A percentile compares a stretch with the other conserved stretches of the same genome.
Conservation (phyloP, 2,888 invertebrate genomes). For the Clistopyga incitator region DNA sequence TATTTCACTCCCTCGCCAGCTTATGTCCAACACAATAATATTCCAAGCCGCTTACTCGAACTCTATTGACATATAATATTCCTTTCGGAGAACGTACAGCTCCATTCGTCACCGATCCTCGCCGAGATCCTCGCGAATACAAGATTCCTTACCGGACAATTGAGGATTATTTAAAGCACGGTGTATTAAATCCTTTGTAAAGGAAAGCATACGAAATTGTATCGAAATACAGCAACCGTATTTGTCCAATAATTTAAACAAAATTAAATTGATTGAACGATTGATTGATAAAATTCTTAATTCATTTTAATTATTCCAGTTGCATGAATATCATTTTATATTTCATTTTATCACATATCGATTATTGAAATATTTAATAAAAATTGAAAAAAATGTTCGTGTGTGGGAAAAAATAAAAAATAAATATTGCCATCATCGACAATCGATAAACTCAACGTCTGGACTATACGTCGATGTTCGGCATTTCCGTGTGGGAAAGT, state of each 20-base stretch:
- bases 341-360: too few species aligned
- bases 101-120: constrained; percentile 68
- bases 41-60: constrained; percentile 75
- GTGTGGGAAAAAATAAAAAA: background rate
- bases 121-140: constrained; percentile 2
- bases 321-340: too few species aligned
- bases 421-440: constrained; percentile 23
- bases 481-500: constrained; percentile 77
- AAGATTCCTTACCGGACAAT: constrained; percentile 10
- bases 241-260: background rate
- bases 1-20: constrained; percentile 16
- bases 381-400: background rate
- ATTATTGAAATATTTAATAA: background rate
- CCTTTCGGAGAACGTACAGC: constrained; percentile 71
- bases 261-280: background rate
- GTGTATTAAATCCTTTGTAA: background rate
- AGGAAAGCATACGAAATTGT: background rate
- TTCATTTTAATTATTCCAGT: too few species aligned
- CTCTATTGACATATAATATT: constrained; percentile 79
- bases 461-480: constrained; percentile 38
- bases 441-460: constrained; percentile 42
- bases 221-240: background rate
- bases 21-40: constrained; percentile 56
- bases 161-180: background rate
- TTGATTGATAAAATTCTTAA: background rate